phyloP scores from a whole-genome alignment of 1,140 invertebrate genomes.

The Cryptotermes secundus region DNA sequence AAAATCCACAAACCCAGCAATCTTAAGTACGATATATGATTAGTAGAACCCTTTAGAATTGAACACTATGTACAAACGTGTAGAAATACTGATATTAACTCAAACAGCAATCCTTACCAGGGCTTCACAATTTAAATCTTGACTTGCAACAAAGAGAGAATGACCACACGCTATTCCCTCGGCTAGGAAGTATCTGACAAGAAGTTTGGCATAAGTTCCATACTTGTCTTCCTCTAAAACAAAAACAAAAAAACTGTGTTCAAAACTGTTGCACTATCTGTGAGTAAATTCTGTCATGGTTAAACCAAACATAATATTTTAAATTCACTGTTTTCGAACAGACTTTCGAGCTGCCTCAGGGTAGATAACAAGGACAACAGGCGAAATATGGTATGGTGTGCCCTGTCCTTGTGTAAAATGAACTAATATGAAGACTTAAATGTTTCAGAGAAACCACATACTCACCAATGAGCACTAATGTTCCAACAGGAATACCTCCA shows the following conservation, averaged over 20 bases:
- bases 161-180: constrained; percentile 76
- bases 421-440: too few species aligned
- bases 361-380: background rate
- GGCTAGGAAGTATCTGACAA: constrained; percentile 79
- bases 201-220: constrained; percentile 69
- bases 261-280: too few species aligned
- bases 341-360: background rate
- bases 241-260: constrained; percentile 31
- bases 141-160: constrained; percentile 66
- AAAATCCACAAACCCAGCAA: too few species aligned
- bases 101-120: constrained; percentile 51
- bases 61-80: too few species aligned
- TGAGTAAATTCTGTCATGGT: too few species aligned
- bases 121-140: constrained; percentile 64
- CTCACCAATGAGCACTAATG: constrained; percentile 58
- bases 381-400: too few species aligned
- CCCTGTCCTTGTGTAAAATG: too few species aligned
- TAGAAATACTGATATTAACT: background rate
- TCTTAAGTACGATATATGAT: too few species aligned
- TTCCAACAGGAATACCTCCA: constrained; percentile 61
- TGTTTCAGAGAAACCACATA: constrained; percentile 21
- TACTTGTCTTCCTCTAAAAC: constrained; percentile 77
- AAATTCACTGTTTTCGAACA: constrained; percentile 21
- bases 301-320: too few species aligned
- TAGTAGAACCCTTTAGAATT: too few species aligned